Conservation (phyloP, 2,888 invertebrate genomes). For the Choristoneura rosaceana region DNA sequence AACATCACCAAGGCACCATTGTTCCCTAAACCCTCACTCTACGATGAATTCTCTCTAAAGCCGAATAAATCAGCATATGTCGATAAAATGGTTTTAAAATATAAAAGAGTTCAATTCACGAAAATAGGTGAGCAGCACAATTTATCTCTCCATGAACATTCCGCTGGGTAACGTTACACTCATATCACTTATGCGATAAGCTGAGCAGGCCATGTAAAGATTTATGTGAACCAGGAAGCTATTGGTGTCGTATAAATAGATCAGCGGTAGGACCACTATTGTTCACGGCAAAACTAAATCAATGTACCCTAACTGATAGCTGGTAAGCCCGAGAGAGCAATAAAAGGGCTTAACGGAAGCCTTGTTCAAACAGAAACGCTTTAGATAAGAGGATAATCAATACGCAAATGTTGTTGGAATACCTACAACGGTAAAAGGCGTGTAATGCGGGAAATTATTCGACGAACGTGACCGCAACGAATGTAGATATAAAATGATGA, state of each 20-base stretch:
- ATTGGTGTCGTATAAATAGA: slow-evolving; percentile 13
- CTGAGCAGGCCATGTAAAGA: slow-evolving; percentile 20
- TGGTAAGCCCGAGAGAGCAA: slow-evolving; percentile 59
- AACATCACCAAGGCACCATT: slow-evolving; percentile 75
- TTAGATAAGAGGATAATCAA: slow-evolving; percentile 70
- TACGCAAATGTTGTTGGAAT: slow-evolving; percentile 55
- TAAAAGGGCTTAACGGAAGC: slow-evolving; percentile 66
- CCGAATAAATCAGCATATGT: slow-evolving; percentile 48
- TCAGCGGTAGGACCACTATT: slow-evolving; percentile 25
- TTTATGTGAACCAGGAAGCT: slow-evolving; percentile 20
- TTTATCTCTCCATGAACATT: neutral
- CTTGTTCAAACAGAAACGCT: slow-evolving; percentile 65
- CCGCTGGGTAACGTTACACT: neutral
- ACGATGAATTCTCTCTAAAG: slow-evolving; percentile 54
- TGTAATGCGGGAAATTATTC: slow-evolving; percentile 46
- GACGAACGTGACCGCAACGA: slow-evolving; percentile 40
- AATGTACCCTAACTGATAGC: slow-evolving; percentile 55
- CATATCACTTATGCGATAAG: slow-evolving; percentile 9
- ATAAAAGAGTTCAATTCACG: slow-evolving; percentile 42
- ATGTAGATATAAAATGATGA: slow-evolving; percentile 9
- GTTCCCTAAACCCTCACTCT: slow-evolving; percentile 61
- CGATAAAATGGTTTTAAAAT: slow-evolving; percentile 45
- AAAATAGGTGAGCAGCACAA: neutral
- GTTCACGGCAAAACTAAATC: slow-evolving; percentile 54
- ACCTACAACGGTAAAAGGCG: slow-evolving; percentile 47